Conservation (phyloP, 1,140 invertebrate species). For the Trachymyrmex septentrionalis region DNA sequence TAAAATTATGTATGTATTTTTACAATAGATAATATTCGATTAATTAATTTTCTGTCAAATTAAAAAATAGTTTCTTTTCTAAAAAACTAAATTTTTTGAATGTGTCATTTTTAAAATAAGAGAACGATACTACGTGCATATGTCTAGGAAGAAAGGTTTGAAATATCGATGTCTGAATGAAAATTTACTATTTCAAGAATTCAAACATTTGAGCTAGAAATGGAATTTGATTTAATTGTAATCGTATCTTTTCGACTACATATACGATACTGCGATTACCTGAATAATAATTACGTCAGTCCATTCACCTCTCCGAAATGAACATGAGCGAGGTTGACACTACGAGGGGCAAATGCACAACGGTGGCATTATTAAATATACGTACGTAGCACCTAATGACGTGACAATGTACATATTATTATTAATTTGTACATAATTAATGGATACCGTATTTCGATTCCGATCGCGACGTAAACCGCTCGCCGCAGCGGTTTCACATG, state of each 20-base stretch:
- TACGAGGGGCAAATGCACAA: conserved; percentile 7
- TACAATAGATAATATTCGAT: too few species aligned
- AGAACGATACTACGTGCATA: not conserved
- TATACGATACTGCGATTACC: conserved; percentile 8
- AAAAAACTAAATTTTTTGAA: too few species aligned
- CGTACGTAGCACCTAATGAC: conserved; percentile 45
- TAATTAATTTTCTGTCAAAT: too few species aligned
- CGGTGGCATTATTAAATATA: conserved; percentile 37
- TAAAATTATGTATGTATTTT: too few species aligned
- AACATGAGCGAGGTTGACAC: conserved; percentile 32
- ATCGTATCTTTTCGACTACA: conserved; percentile 5
- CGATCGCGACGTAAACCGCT: conserved; percentile 51
- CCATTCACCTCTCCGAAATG: not conserved
- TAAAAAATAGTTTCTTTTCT: too few species aligned
- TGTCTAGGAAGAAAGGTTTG: not conserved
- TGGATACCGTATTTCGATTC: conserved; percentile 43
- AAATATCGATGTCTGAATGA: not conserved
- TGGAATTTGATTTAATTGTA: not conserved
- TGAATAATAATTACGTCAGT: conserved; percentile 41
- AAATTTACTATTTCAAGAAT: conserved; percentile 20
- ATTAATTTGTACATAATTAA: conserved; percentile 63
- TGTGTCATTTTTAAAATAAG: too few species aligned
- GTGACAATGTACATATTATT: conserved; percentile 60
- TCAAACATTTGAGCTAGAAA: not conserved
- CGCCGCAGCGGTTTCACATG: conserved; percentile 48